Percentiles rank a stretch among this genome's conserved stretches.
These are phyloP conservation scores for Strigamia maritima DNA, from an alignment of 2,888 invertebrate species.

Conservation along the genomic window DNA sequence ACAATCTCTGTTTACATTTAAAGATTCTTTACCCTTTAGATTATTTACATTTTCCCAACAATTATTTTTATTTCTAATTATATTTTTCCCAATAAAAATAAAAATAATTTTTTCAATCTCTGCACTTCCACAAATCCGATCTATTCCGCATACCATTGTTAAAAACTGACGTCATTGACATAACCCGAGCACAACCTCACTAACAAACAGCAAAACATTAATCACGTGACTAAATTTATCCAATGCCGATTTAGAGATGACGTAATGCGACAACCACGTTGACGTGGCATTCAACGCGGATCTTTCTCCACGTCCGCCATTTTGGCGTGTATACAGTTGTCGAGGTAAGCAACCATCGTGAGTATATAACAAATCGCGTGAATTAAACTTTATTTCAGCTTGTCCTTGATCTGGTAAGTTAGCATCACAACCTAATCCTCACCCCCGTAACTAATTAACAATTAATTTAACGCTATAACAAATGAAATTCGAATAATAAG, in stretches of 20 bases:
- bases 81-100: too few species aligned
- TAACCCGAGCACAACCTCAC: background rate
- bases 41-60: too few species aligned
- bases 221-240: background rate
- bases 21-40: too few species aligned
- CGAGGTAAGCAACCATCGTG: background rate
- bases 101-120: too few species aligned
- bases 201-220: background rate
- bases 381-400: background rate
- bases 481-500: slow-evolving; percentile 2
- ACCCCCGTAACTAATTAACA: background rate
- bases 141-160: background rate
- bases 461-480: background rate
- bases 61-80: too few species aligned
- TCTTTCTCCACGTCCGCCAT: slow-evolving; percentile 39
- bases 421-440: background rate
- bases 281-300: slow-evolving; percentile 36
- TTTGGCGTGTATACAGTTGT: slow-evolving; percentile 34
- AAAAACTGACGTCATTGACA: background rate
- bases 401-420: background rate
- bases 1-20: too few species aligned
- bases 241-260: background rate
- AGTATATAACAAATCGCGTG: background rate
- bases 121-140: too few species aligned
- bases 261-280: slow-evolving; percentile 21